These are phyloP conservation scores for Scaptomyza graminum DNA, from an alignment of 1,140 invertebrate species.

Conservation along the genomic window DNA sequence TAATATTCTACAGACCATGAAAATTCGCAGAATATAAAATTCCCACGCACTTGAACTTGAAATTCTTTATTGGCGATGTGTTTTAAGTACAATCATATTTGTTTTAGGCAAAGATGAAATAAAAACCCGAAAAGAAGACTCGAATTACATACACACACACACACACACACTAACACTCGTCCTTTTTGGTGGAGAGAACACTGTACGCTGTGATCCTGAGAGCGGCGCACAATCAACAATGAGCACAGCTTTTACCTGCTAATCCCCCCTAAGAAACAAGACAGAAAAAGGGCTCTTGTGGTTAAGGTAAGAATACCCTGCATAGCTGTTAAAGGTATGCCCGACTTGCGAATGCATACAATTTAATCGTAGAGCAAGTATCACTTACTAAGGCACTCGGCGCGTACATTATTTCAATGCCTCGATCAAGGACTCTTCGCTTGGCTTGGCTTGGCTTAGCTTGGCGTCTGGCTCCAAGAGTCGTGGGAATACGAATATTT, in stretches of 20 bases:
- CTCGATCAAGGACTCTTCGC: slow-evolving; percentile 50
- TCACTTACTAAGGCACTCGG: slow-evolving; percentile 14
- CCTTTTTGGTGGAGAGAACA: neutral
- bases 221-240: slow-evolving; percentile 36
- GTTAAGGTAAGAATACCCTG: slow-evolving; percentile 54
- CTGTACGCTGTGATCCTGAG: neutral
- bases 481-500: slow-evolving; percentile 55
- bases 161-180: slow-evolving; percentile 16
- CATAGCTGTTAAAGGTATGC: slow-evolving; percentile 38
- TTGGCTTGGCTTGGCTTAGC: slow-evolving; percentile 10
- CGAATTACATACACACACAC: slow-evolving; percentile 59
- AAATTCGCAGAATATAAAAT: slow-evolving; percentile 69
- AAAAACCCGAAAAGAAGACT: slow-evolving; percentile 38
- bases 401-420: slow-evolving; percentile 30
- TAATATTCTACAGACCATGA: neutral
- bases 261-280: slow-evolving; percentile 37
- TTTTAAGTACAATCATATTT: slow-evolving; percentile 46
- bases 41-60: slow-evolving; percentile 80
- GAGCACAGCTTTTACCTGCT: slow-evolving; percentile 64
- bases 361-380: slow-evolving; percentile 33
- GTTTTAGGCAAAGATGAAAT: slow-evolving; percentile 33
- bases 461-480: slow-evolving; percentile 57
- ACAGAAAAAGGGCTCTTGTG: slow-evolving; percentile 19
- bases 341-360: slow-evolving; percentile 32
- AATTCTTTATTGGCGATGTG: slow-evolving; percentile 44